Base-by-base conservation (phyloP, 2,113 vertebrate species). In the Gorsachius goisagi region DNA sequence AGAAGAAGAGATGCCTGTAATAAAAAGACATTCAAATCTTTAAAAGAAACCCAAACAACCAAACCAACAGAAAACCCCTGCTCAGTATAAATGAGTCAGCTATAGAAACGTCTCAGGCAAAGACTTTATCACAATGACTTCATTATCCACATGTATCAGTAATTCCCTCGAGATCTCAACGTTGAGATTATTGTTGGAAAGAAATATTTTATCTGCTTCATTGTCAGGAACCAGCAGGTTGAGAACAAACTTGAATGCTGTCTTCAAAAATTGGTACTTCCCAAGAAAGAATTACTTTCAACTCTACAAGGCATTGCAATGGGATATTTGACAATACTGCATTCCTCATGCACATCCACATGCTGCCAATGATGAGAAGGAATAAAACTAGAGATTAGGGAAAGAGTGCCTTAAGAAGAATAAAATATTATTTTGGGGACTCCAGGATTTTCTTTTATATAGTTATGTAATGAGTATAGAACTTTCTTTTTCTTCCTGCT, bases 151-250 rank as follows among this genome's bases (percentile, higher is more conserved):
- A 73, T 15, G 16, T 50, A 88, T 76, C 72, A 76, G 77, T 73
- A 82, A 92, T 56, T 80, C 89, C 62, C 77, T 72, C 15, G 49
- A 91, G 90, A 95, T 69, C 35, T 69, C 84, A 92, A 33, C 4
- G 9, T 23, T 64, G 80, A 81, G 52, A 74, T 89, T 90, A 74
- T 22, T 85, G 39, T 30, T 72, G 49, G 69, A 81, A 93, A 90
- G n/a, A 91, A 93, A 88, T 80, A 86, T 71, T 95, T 92, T 71
- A 86, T 79, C 71, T 88, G 14, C 59, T 91, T 89, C 58, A 44
- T 60, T 88, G 74, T 88, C 81, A 94, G 49, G 33, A 96, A 49
- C 5, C 41, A 88, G 80, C 27, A 84, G 32, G 83, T 89, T 92
- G 79, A 93, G 84, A 91, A 82, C 9, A 90, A 86, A 94, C 86